phyloP scores from a whole-genome alignment of 2,797 vertebrate genomes.

The Dermochelys coriacea region DNA sequence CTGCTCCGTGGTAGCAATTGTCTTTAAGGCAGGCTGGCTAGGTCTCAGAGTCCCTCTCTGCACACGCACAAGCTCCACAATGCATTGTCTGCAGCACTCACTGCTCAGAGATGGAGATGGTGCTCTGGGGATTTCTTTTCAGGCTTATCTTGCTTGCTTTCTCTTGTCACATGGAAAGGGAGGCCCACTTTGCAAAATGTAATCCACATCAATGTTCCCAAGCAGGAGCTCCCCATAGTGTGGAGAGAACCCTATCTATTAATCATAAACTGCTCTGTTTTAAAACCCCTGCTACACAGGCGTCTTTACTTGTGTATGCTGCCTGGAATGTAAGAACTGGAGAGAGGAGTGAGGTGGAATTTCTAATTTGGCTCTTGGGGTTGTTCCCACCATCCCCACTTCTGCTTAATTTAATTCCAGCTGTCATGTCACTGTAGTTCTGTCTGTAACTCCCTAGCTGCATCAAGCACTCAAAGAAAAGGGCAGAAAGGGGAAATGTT shows the following conservation, averaged over 20 bases:
- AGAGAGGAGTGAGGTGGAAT: background rate
- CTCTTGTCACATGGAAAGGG: background rate
- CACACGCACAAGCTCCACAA: background rate
- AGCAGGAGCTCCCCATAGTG: background rate
- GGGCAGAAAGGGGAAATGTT: background rate
- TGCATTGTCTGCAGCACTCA: background rate
- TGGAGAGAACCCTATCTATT: background rate
- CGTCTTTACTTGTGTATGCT: background rate
- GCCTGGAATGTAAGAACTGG: background rate
- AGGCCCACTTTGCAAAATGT: background rate
- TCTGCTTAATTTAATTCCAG: slow-evolving; percentile 53
- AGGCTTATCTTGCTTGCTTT: background rate
- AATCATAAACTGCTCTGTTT: background rate
- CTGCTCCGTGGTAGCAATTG: background rate
- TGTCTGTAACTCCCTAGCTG: background rate
- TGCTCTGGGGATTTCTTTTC: background rate
- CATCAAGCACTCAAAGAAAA: background rate
- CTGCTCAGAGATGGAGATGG: accelerated
- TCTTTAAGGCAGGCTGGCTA: accelerated
- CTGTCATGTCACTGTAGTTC: background rate
- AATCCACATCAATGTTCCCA: accelerated
- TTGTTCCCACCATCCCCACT: slow-evolving; percentile 44
- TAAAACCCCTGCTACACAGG: background rate
- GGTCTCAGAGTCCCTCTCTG: background rate
- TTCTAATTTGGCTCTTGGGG: slow-evolving; percentile 59